Conservation (phyloP, 2,888 invertebrate species). For the Ichneumon xanthorius region DNA sequence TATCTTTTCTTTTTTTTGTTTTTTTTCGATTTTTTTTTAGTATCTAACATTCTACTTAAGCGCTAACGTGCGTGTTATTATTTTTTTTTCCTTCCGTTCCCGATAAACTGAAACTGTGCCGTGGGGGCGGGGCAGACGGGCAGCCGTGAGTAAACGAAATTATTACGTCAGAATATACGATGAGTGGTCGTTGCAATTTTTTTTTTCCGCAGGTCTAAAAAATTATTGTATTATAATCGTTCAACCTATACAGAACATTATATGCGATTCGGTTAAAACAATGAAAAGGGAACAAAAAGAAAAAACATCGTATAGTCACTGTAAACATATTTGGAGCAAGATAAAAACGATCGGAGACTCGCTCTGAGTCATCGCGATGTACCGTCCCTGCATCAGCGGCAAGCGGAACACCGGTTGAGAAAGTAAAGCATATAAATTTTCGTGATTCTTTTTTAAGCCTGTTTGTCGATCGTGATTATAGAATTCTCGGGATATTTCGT, state of each 20-base stretch:
- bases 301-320: constrained; percentile 47
- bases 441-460: constrained; percentile 40
- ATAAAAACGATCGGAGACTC: constrained; percentile 25
- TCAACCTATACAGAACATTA: constrained; percentile 59
- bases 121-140: constrained; percentile 22
- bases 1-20: constrained; percentile 21
- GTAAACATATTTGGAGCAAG: constrained; percentile 49
- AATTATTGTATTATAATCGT: constrained; percentile 63
- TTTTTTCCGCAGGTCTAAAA: constrained; percentile 63
- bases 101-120: constrained; percentile 65
- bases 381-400: background rate
- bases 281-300: constrained; percentile 53
- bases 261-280: constrained; percentile 66
- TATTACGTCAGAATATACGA: constrained; percentile 56
- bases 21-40: constrained; percentile 62
- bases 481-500: constrained; percentile 37
- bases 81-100: constrained; percentile 48
- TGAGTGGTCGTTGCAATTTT: constrained; percentile 66
- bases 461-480: constrained; percentile 20
- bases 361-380: constrained; percentile 8
- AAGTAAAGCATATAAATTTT: constrained; percentile 63
- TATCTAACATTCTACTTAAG: constrained; percentile 77
- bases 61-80: constrained; percentile 74
- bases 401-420: constrained; percentile 43
- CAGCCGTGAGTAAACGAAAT: constrained; percentile 39